Evolutionary conservation across 2,797 vertebrate genomes (phyloP), one percentile per base, ranked within the genome.

Genomic region (Acanthiza pusilla): DNA sequence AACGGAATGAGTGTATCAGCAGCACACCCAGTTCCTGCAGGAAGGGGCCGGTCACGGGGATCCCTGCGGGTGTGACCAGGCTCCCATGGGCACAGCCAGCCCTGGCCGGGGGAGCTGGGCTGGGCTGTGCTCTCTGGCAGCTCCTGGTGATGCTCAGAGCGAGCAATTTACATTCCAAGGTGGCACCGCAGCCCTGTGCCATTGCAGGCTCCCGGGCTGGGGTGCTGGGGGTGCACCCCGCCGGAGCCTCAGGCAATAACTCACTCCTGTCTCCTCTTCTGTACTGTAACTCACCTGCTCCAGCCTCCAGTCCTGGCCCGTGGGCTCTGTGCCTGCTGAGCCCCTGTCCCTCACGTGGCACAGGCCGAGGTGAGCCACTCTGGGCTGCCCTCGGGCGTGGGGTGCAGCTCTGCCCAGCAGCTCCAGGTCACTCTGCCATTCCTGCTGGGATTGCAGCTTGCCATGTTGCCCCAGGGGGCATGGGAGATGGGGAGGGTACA

Each of bases 211-310:
- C 73, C 16, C 10, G 38, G 38, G 10, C 12, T 11, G 38, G 38
- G 38, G 40, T 4, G 34, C 72, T 11, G 77, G 84, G 36, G 51
- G 65, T 2, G 5, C 57, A 47, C 86, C 90, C 72, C 7, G 26
- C 73, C 10, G 53, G 93, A 96, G 95, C 86, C 95, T 92, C 88
- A 87, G 97, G 97, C 97, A 97, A 93, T 97, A 97, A 97, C 88
- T 85, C 50, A 68, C 71, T 75, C 48, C 34, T 78, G 58, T 23
- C 32, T 71, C 38, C 42, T 91, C 55, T 89, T 10, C 92, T 94
- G 95, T 93, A 87, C 68, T 95, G 94, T 81, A 89, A 60, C 6
- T 51, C 86, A 12, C 23, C 77, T 73, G 89, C 85, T 85, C 83
- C 85, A 50, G 12, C 89, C 86, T 90, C 75, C 58, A n/a, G 12